Percentiles rank a stretch among this genome's conserved stretches.
These are phyloP conservation scores for Desmodus rotundus DNA, from an alignment of 2,113 vertebrate species.

Conservation along the genomic window DNA sequence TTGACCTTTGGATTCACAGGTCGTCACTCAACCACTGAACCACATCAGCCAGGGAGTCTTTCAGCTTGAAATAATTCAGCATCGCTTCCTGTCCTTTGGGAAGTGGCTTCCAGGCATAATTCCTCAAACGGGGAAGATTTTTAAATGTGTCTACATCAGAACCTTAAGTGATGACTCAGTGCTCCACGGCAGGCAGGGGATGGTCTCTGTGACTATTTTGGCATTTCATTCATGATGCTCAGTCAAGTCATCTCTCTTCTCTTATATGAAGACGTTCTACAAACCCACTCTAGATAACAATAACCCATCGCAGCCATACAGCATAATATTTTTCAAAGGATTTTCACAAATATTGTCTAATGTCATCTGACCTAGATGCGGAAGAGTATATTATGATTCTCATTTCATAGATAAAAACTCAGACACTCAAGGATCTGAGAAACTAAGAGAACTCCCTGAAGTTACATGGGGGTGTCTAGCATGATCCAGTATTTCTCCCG, in stretches of 20 bases:
- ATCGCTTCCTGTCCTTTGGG: not conserved
- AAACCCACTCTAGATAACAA: not conserved
- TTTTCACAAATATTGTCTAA: not conserved
- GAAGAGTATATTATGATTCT: not conserved
- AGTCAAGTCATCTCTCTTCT: not conserved
- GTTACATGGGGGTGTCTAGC: accelerated
- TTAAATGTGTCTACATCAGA: not conserved
- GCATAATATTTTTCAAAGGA: not conserved
- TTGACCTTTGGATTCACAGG: no score
- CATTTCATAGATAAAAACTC: not conserved
- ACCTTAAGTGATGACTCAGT: not conserved
- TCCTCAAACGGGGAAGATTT: not conserved
- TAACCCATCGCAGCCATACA: not conserved
- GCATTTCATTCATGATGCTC: not conserved
- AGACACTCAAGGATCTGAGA: not conserved
- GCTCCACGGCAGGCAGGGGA: not conserved
- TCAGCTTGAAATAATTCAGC: not conserved
- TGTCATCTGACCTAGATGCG: not conserved
- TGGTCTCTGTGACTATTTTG: not conserved
- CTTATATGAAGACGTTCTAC: not conserved
- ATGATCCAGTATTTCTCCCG: not conserved
- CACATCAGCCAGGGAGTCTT: not conserved
- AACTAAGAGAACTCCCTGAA: not conserved
- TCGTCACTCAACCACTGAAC: no score
- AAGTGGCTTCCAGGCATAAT: not conserved